phyloP scores from a whole-genome alignment of 64 coral and sea anemone genomes.

The Platygyra sinensis region DNA sequence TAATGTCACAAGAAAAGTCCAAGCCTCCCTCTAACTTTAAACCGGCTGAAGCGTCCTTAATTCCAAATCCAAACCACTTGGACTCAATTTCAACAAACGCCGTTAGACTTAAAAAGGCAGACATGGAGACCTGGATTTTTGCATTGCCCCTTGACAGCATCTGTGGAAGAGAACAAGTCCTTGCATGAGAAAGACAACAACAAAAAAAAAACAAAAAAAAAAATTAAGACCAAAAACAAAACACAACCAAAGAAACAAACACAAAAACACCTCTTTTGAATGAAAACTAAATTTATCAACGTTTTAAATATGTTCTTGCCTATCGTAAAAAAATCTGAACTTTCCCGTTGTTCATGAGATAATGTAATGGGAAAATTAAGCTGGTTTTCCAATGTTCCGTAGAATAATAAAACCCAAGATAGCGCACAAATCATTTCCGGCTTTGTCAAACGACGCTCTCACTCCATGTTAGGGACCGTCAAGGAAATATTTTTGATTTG shows the following conservation, averaged over 20 bases:
- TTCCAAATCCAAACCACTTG: background rate
- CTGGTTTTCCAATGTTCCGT: too few species aligned
- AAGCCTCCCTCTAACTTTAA: constrained; percentile 16
- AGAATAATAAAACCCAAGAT: too few species aligned
- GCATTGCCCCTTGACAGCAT: constrained; percentile 1
- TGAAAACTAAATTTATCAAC: too few species aligned
- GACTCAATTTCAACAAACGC: constrained; percentile 9
- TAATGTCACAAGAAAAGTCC: background rate
- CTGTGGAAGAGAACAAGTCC: background rate
- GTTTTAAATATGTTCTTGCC: too few species aligned
- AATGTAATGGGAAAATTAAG: too few species aligned
- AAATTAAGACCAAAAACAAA: background rate
- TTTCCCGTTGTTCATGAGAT: too few species aligned
- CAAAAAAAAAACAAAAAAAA: background rate
- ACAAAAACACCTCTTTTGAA: background rate
- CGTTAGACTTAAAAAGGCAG: background rate
- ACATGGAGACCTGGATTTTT: background rate
- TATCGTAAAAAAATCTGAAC: too few species aligned
- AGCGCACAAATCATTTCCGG: too few species aligned
- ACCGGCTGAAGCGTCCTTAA: background rate
- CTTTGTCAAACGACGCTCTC: too few species aligned
- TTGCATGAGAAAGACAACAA: too few species aligned
- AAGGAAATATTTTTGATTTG: too few species aligned
- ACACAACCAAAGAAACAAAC: background rate
- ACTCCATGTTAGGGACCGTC: too few species aligned